Percentiles rank a stretch among this genome's conserved stretches.
Conservation (phyloP, 2,888 invertebrate genomes). For the Rugalucina vietnamica region DNA sequence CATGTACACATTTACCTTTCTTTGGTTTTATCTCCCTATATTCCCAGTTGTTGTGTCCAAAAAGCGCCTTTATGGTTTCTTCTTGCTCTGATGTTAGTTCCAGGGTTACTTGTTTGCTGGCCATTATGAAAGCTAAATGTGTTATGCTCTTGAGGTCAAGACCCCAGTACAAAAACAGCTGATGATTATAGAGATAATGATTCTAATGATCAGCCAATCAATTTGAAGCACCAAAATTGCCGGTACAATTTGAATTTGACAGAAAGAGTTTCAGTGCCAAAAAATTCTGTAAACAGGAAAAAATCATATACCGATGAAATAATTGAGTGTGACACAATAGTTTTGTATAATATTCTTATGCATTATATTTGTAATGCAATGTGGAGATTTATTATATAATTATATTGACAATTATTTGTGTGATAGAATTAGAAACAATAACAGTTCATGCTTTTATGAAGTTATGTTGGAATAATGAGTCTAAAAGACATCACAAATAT, state of each 20-base stretch:
- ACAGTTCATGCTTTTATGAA: no score
- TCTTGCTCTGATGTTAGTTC: background rate
- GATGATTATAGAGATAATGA: background rate
- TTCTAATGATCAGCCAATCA: constrained; percentile 2
- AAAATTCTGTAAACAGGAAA: no score
- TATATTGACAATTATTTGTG: no score
- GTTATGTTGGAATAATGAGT: constrained; percentile 24
- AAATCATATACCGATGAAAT: no score
- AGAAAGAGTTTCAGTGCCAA: no score
- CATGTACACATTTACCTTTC: no score
- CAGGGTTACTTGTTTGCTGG: background rate
- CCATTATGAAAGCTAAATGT: background rate
- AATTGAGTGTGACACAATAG: background rate
- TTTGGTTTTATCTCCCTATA: background rate
- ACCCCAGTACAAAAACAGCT: background rate
- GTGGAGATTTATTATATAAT: no score
- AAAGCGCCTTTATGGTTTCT: background rate
- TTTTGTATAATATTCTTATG: no score
- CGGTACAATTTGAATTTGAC: constrained; percentile 11
- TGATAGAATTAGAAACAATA: no score
- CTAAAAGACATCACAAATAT: constrained; percentile 23
- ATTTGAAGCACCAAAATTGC: background rate
- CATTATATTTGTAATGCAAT: no score
- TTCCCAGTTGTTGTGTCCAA: constrained; percentile 1
- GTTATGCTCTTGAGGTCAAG: background rate